Evolutionary conservation across 1,140 invertebrate genomes (phyloP).

Genomic region (Kradibia gibbosae): DNA sequence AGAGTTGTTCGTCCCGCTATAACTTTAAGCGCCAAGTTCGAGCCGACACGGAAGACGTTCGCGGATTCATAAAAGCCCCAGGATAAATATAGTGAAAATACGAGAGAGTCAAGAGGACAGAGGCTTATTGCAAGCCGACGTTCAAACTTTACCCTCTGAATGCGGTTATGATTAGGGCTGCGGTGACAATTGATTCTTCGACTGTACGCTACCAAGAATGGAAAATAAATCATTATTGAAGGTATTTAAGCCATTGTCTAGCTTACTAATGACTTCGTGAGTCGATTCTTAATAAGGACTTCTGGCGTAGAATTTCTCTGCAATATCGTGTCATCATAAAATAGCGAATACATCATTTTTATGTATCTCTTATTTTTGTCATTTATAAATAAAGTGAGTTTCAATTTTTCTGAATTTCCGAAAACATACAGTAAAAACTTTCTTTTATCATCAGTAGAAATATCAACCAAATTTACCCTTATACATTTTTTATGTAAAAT

Average conservation of each 20-base stretch:
- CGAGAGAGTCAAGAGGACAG: too few relatives aligned
- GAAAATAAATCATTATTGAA: neutral
- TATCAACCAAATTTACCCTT: neutral
- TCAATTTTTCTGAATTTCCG: neutral
- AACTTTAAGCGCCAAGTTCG: constrained; percentile 42
- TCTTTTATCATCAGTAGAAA: neutral
- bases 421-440: neutral
- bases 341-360: neutral
- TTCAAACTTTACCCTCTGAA: constrained; percentile 8
- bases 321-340: neutral
- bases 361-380: neutral
- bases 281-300: neutral
- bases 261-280: neutral
- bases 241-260: neutral
- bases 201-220: neutral
- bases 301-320: neutral
- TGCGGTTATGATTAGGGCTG: constrained; percentile 15
- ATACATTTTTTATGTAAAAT: neutral
- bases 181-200: constrained; percentile 16
- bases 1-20: neutral
- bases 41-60: neutral
- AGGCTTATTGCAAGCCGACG: neutral
- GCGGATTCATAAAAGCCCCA: constrained; percentile 2
- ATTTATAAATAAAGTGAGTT: neutral
- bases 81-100: constrained; percentile 44